Base-by-base conservation (phyloP, 2,888 invertebrate genomes). In the Xestia rhomboidea region DNA sequence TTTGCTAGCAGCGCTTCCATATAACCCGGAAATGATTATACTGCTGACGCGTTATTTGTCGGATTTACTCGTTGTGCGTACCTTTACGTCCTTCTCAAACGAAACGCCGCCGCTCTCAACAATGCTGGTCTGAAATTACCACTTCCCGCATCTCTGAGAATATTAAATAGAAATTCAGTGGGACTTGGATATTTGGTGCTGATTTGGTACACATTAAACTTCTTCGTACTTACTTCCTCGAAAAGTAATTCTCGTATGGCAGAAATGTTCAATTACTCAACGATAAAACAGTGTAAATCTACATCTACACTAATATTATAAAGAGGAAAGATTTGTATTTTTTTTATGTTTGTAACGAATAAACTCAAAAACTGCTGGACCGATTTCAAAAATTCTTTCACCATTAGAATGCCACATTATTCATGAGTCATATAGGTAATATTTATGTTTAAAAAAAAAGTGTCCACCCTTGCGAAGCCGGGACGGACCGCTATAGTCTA, bases 51-150 rank as follows among this genome's bases (percentile, higher is more conserved):
- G 34, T 10, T 30, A 76, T 64, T 76, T 51, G 27, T 2, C 13
- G 21, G 24, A 64, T 66, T 44, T 51, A 34, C 10, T 38, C 44
- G 27, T 27, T 44, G 24, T 64, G 24, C 24, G 44, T 27, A 44
- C 8, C 30, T 49, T 3, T 51, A 51, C 30, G 30, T 11, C 51
- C 6, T 62, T 68, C 30, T 27, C 18, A 51, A 77, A 68, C 13
- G n/a, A 13, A 34, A 62, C 27, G n/a, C 41, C 13, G n/a, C n/a
- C 38, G 38, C 38, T 41, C 10, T 24, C 27, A 46, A 76, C n/a
- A 62, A 77, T 62, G 30, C 77, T 60, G 41, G 10, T 67, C 38
- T 49, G 8, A 49, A 62, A 44, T 62, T 44, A 54, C 51, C 63
- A 41, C n/a, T 67, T 34, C 49, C 10, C 30, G 30, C 67, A 30